phyloP scores from a whole-genome alignment of 2,797 vertebrate genomes.

The Hydrophis major region DNA sequence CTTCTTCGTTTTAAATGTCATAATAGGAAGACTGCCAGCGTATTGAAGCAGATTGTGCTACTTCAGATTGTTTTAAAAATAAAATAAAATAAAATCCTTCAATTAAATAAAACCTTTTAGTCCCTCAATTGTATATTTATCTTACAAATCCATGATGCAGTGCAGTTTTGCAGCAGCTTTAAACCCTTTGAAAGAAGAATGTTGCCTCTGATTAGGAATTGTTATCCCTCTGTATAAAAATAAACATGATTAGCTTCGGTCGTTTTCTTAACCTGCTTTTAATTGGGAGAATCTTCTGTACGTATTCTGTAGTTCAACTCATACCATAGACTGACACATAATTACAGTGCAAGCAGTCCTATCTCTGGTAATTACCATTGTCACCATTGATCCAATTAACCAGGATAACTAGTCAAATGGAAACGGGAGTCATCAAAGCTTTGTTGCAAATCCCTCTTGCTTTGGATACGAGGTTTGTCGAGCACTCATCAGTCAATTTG shows the following conservation, averaged over 20 bases:
- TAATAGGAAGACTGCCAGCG: conserved; percentile 28
- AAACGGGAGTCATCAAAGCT: conserved; percentile 68
- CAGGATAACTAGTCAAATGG: conserved; percentile 77
- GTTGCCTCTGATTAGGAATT: conserved; percentile 65
- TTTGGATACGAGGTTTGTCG: conserved; percentile 13
- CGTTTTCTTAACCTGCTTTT: conserved; percentile 66
- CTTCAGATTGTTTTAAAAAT: conserved; percentile 8
- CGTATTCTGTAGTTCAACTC: conserved; percentile 69
- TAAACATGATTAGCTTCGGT: conserved; percentile 74
- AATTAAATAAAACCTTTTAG: conserved; percentile 11
- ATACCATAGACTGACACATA: conserved; percentile 72
- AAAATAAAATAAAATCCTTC: background rate
- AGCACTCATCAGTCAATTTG: conserved; percentile 21
- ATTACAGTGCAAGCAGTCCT: conserved; percentile 78
- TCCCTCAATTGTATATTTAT: conserved; percentile 48
- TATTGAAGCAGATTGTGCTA: conserved; percentile 34
- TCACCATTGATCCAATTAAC: conserved; percentile 81
- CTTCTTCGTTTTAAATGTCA: conserved; percentile 38
- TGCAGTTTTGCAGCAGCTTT: conserved; percentile 55
- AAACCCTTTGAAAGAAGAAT: conserved; percentile 58
- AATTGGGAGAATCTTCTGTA: conserved; percentile 65
- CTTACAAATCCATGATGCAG: conserved; percentile 44
- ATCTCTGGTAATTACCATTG: conserved; percentile 82
- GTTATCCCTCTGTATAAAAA: conserved; percentile 61
- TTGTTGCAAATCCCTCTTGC: conserved; percentile 60